These are phyloP conservation scores for Drosophila watanabei DNA, from an alignment of 1,140 invertebrate genomes.

Conservation along the genomic window DNA sequence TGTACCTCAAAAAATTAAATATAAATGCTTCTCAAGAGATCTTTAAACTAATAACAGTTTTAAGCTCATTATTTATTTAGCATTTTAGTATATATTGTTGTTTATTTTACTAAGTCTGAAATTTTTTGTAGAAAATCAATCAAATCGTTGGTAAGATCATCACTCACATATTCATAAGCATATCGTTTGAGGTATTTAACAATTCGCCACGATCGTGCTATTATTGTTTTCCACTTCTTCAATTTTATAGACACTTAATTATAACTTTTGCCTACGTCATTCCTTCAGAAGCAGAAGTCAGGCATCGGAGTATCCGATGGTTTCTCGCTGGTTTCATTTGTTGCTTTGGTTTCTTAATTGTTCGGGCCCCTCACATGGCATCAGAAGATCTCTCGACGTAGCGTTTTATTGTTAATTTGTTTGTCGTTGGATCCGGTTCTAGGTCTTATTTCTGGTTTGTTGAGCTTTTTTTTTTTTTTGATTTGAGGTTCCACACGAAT, in stretches of 20 bases:
- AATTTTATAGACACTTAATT: constrained; percentile 80
- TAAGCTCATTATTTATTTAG: not conserved
- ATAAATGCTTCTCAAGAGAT: not conserved
- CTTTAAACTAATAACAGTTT: not conserved
- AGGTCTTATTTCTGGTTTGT: constrained; percentile 75
- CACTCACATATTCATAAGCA: constrained; percentile 5
- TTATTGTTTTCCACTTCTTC: constrained; percentile 47
- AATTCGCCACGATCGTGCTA: constrained; percentile 44
- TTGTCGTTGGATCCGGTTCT: constrained; percentile 77
- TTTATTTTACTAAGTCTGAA: not conserved
- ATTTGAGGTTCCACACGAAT: constrained; percentile 42
- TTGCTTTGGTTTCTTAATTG: constrained; percentile 50
- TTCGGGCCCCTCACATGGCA: constrained; percentile 42
- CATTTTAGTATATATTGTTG: not conserved
- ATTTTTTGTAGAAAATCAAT: not conserved
- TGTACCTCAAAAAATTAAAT: not conserved
- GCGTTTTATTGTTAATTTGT: constrained; percentile 75
- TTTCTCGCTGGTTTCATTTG: constrained; percentile 33
- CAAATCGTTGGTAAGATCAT: not conserved
- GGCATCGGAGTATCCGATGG: constrained; percentile 53
- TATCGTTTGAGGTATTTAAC: constrained; percentile 50
- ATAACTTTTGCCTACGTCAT: constrained; percentile 77
- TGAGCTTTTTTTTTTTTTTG: constrained; percentile 19
- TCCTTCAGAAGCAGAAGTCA: constrained; percentile 48
- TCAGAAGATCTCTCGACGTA: constrained; percentile 38